Base-by-base conservation (phyloP, 2,113 vertebrate species). In the Xyliphius kryptos region DNA sequence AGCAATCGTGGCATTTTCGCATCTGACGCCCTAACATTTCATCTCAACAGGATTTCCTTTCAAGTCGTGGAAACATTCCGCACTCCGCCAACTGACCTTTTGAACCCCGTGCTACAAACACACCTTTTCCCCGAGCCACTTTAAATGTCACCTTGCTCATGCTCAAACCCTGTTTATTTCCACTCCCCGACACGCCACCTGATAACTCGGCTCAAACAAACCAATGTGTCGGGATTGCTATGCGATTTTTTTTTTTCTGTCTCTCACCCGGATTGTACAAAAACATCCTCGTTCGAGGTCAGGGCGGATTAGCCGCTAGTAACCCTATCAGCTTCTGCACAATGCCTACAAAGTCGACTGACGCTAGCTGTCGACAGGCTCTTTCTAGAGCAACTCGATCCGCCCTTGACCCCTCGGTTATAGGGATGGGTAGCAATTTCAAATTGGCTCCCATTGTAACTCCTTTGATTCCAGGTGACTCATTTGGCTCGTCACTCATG, bases 241-340 rank as follows among this genome's bases (percentile, higher is more conserved):
- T n/a, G n/a, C n/a, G n/a, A n/a, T n/a, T n/a, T n/a, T n/a, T 32
- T 32, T 32, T 32, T 32, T 32, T 2, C 26, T n/a, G n/a, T n/a
- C n/a, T n/a, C n/a, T n/a, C n/a, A n/a, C n/a, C 81, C 83, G 75
- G 74, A 86, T 82, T 86, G 86, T 87, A 88, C 85, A 87, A 89
- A 86, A 85, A 81, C 80, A 76, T 81, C 83, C 79, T 86, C 83
- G 86, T 84, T 87, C 81, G 85, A 88, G 87, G 87, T 89, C 85
- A 87, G 69, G 67, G 68, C 83, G 85, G 86, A 88, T 89, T 89
- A 89, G 85, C 84, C 73, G 63, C 73, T 77, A 81, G 87, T 88
- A 89, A 89, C 87, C 85, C 85, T 89, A 88, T 87, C 84, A 84
- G 83, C 79, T 80, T 82, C 77, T 67, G 84, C 80, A 85, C 83